Evolutionary conservation across 92 coral and sea anemone species (phyloP).

Genomic region (Heliopora coerulea): DNA sequence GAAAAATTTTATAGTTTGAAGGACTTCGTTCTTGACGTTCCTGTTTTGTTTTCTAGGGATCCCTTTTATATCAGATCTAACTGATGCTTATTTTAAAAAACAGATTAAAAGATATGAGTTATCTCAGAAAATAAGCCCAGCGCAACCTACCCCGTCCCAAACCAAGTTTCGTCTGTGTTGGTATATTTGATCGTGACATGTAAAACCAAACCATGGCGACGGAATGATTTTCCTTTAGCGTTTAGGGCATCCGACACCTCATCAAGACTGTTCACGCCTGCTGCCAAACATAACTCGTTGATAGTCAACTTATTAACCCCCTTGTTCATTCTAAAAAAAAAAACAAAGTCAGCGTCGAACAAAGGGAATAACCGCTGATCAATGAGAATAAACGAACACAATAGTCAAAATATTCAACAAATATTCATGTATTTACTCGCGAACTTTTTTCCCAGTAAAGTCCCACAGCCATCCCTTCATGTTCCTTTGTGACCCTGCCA

Average conservation of each 20-base stretch:
- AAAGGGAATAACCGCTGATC: not conserved
- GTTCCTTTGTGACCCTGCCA: slow-evolving; percentile 87
- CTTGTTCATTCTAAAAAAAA: slow-evolving; percentile 25
- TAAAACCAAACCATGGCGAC: slow-evolving; percentile 91
- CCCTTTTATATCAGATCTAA: too few relatives aligned
- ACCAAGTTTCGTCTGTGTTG: slow-evolving; percentile 69
- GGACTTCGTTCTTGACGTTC: too few relatives aligned
- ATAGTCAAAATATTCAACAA: not conserved
- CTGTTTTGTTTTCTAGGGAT: too few relatives aligned
- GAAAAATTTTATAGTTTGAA: too few relatives aligned
- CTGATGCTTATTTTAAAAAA: too few relatives aligned
- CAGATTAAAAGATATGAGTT: not conserved
- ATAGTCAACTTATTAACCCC: slow-evolving; percentile 75
- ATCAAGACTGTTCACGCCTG: slow-evolving; percentile 71
- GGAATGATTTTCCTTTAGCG: slow-evolving; percentile 85
- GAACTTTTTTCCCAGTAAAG: slow-evolving; percentile 55
- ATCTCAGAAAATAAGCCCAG: too few relatives aligned
- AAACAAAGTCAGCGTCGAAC: not conserved
- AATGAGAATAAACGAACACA: not conserved
- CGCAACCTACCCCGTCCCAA: slow-evolving; percentile 78
- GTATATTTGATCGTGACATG: slow-evolving; percentile 78
- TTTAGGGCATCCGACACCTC: slow-evolving; percentile 84
- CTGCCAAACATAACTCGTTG: slow-evolving; percentile 75
- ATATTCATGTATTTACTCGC: slow-evolving; percentile 6
- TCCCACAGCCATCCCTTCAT: slow-evolving; percentile 74